Evolutionary conservation across 2,113 vertebrate species (phyloP), one percentile per base, ranked within the genome.

Genomic region (Neogobius melanostomus): DNA sequence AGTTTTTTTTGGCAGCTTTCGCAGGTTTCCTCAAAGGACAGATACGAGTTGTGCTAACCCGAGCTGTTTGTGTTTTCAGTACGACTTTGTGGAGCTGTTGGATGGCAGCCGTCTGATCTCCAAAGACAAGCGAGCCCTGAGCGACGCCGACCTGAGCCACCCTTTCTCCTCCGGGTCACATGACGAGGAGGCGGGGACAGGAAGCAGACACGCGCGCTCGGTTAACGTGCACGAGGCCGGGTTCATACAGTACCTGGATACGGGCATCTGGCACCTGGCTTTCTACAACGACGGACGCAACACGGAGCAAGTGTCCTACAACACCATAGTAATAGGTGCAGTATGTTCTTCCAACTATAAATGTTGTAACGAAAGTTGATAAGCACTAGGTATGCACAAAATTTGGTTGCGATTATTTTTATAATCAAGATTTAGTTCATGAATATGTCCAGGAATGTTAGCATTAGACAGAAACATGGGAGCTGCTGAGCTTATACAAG

Each of bases 231-330:
- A 97, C 0, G 96, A 98, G 77, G 97, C 97, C 0, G 97, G 96
- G 64, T 99, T 99, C 75, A 97, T 99, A 85, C 98, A 98, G 83
- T 99, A 95, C 89, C 86, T 99, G 87, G 97, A 98, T 80, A 94
- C 95, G 0, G 97, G 98, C n/a, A 96, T 97, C 88, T 99, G 98
- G 98, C 98, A 99, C 70, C 86, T 99, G 92, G 98, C 98, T 7
- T 98, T 98, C 87, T 99, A 99, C 85, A 99, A 99, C 0, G 98
- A 99, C 14, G 98, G 98, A 21, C 97, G 96, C 78, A 97, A 94
- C 75, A 77, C 92, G 0, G 97, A 99, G 49, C 96, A 95, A 65
- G 95, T 99, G 79, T 96, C 95, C 54, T 99, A 97, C 84, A 99
- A 95, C 74, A 98, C 98, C 74, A 95, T 99, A 62, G 76, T 96